These are phyloP conservation scores for Drosophila acutilabella DNA, from an alignment of 2,888 invertebrate genomes.

Conservation along the genomic window DNA sequence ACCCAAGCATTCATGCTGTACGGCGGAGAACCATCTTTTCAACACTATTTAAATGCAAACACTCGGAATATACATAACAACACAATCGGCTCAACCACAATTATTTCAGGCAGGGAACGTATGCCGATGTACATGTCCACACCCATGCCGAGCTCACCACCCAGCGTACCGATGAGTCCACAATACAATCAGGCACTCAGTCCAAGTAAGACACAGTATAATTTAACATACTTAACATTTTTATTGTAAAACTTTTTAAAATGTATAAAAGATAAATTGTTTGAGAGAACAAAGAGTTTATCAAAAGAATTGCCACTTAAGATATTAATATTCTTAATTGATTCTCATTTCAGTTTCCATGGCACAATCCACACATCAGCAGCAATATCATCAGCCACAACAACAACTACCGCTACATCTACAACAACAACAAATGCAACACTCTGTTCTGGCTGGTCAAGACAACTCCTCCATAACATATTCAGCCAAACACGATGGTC, in stretches of 20 bases:
- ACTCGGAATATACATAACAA: conserved; percentile 51
- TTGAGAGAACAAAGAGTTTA: too few relatives aligned
- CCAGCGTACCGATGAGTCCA: conserved; percentile 55
- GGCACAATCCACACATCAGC: conserved; percentile 36
- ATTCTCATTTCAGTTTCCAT: conserved; percentile 22
- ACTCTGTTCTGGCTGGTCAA: conserved; percentile 45
- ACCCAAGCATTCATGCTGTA: conserved; percentile 96
- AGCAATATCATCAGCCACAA: conserved; percentile 30
- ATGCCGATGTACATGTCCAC: conserved; percentile 84
- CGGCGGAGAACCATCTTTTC: conserved; percentile 90
- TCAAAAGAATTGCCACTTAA: neutral
- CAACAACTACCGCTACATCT: conserved; percentile 38
- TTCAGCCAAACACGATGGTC: conserved; percentile 96
- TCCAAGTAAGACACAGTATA: conserved; percentile 83
- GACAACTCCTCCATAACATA: conserved; percentile 84
- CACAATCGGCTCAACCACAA: conserved; percentile 38
- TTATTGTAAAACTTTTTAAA: too few relatives aligned
- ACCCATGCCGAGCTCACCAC: conserved; percentile 74
- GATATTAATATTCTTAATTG: neutral
- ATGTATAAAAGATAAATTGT: too few relatives aligned
- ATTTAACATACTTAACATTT: neutral
- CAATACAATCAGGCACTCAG: conserved; percentile 84
- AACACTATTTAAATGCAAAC: conserved; percentile 60
- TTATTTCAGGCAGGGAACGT: conserved; percentile 49
- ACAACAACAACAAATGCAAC: conserved; percentile 32